A percentile compares a stretch with the other conserved stretches of the same genome.
These are phyloP conservation scores for Alces alces DNA, from an alignment of 2,113 vertebrate species.

Conservation along the genomic window DNA sequence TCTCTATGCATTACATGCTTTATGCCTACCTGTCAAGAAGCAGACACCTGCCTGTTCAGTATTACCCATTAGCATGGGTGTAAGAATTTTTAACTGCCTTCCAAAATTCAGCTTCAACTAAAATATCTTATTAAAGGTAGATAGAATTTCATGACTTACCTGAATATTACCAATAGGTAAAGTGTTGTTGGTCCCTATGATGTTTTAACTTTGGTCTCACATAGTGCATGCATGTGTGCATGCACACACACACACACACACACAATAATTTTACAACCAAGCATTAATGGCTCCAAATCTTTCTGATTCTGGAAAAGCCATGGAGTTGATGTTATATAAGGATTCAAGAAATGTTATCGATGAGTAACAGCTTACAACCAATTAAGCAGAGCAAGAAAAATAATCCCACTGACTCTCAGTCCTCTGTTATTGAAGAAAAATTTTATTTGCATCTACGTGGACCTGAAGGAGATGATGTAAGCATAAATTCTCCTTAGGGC, in stretches of 20 bases:
- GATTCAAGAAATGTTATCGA: not conserved
- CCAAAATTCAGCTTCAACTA: not conserved
- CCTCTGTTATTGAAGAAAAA: not conserved
- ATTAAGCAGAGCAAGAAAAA: not conserved
- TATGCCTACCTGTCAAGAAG: not conserved
- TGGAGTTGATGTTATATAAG: not conserved
- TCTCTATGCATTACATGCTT: accelerated
- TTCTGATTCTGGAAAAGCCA: not conserved
- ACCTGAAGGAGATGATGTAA: not conserved
- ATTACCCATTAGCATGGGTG: accelerated
- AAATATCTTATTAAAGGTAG: not conserved
- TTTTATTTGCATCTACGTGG: not conserved
- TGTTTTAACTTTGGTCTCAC: not conserved
- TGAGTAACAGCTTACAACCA: not conserved
- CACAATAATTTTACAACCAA: not conserved
- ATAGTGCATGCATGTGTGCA: not conserved
- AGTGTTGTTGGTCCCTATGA: not conserved
- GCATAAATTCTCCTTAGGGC: not conserved
- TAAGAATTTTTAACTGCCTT: not conserved
- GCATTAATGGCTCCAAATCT: not conserved
- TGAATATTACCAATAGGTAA: not conserved
- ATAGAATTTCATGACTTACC: not conserved
- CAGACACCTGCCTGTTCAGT: not conserved
- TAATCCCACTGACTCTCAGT: not conserved
- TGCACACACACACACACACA: not conserved